Base-by-base conservation (phyloP, 2,113 vertebrate genomes). In the Cyanistes caeruleus region DNA sequence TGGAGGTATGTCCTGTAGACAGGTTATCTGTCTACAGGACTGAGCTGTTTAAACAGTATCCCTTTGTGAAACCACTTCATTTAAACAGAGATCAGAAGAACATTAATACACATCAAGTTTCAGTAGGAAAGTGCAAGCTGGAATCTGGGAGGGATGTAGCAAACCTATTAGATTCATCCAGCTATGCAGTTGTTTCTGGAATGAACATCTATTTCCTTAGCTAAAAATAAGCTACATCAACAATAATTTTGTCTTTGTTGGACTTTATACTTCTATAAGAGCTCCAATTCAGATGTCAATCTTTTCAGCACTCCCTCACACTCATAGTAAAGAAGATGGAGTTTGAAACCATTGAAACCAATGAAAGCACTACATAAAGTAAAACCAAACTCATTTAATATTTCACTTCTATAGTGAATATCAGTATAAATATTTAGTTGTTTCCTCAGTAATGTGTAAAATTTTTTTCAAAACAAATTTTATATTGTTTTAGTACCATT, bases 401-500 rank as follows among this genome's bases (percentile, higher is more conserved):
- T 77, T 95, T 88, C 43, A 69, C 1, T 0, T 35, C 67, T 27
- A 56, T 67, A 56, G 3, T 80, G 63, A 96, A 93, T 84, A 92
- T 39, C 39, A 67, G 24, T 76, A 46, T 58, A 90, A 90, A 91
- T 90, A 97, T 91, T 82, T 77, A 87, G 43, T 23, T 62, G 62
- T 94, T 92, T 95, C 43, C 13, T 82, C 15, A 82, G 78, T 82
- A 85, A 85, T 18, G 60, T 85, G 13, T 41, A 72, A 72, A 70
- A 69, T 69, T 94, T 86, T 69, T 70, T 87, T 86, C 13, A 77
- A 91, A 92, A 65, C 2, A 88, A 91, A 39, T 86, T 65, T 62
- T 85, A n/a, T 52, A 25, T 84, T 82, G 18, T 33, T 55, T 46
- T 10, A 8, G 33, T 68, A 93, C n/a, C 12, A 41, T 82, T 90